Percentiles rank a stretch among this genome's conserved stretches.
Evolutionary conservation across 2,113 vertebrate genomes (phyloP).

Genomic region (Propithecus coquereli): DNA sequence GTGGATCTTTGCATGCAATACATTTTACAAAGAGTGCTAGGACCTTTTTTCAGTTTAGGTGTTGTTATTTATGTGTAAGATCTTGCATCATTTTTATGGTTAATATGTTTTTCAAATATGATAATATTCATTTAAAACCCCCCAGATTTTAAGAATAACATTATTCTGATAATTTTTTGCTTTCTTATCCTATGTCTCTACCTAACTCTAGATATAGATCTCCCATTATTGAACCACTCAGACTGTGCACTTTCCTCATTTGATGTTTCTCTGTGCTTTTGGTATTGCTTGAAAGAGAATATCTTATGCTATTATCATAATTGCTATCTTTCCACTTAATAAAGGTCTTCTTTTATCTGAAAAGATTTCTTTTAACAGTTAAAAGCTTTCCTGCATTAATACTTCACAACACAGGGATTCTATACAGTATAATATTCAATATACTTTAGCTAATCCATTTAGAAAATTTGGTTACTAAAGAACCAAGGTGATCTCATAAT

Average conservation of each 20-base stretch:
- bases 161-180: neutral
- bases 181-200: neutral
- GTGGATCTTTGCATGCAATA: neutral
- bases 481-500: neutral
- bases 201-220: neutral
- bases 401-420: conserved; percentile 32
- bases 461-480: conserved; percentile 23
- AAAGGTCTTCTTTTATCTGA: conserved; percentile 49
- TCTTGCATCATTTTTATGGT: neutral
- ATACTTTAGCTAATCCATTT: conserved; percentile 23
- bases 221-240: neutral
- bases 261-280: conserved; percentile 31
- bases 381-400: conserved; percentile 56
- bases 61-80: neutral
- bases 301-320: conserved; percentile 52
- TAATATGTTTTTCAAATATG: neutral
- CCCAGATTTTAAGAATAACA: neutral
- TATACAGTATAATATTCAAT: neutral
- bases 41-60: neutral
- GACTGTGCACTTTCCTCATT: neutral
- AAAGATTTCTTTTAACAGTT: conserved; percentile 43
- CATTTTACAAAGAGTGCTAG: neutral
- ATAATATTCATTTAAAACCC: neutral
- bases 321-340: conserved; percentile 51
- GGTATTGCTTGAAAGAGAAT: conserved; percentile 1